A percentile compares a stretch with the other conserved stretches of the same genome.
phyloP scores from a whole-genome alignment of 1,140 invertebrate genomes.

The Araneus ventricosus region DNA sequence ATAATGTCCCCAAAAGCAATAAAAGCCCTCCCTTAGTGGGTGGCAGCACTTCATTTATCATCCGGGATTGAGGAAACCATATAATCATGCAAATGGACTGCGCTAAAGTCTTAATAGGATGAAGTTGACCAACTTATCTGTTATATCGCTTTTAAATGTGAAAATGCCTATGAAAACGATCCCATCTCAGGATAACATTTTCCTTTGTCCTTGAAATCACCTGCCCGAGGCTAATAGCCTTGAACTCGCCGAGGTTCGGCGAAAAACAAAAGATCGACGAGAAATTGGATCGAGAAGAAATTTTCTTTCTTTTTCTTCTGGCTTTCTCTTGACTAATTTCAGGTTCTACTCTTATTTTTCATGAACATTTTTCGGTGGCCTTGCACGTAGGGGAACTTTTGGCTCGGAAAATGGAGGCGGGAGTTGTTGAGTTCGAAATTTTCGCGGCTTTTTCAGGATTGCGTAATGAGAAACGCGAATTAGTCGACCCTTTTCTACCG shows the following conservation, averaged over 20 bases:
- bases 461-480: conserved; percentile 15
- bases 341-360: conserved; percentile 49
- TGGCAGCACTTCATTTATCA: conserved; percentile 50
- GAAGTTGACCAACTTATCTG: conserved; percentile 34
- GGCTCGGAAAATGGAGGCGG: background rate
- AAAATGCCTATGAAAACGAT: conserved; percentile 29
- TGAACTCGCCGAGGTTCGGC: conserved; percentile 55
- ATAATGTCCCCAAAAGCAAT: background rate
- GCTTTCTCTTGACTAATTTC: conserved; percentile 51
- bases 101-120: conserved; percentile 15
- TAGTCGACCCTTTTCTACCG: background rate
- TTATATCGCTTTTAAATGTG: conserved; percentile 41
- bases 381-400: conserved; percentile 6
- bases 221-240: conserved; percentile 58
- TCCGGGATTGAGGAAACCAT: background rate
- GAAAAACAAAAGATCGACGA: conserved; percentile 66
- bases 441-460: conserved; percentile 2
- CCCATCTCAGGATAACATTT: conserved; percentile 22
- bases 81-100: conserved; percentile 50
- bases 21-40: background rate
- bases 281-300: conserved; percentile 68
- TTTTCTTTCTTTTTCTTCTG: conserved; percentile 30
- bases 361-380: conserved; percentile 4
- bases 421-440: conserved; percentile 30
- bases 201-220: conserved; percentile 60